A percentile compares a stretch with the other conserved stretches of the same genome.
These are phyloP conservation scores for Scalopus aquaticus DNA, from an alignment of 2,113 vertebrate genomes.

Conservation along the genomic window DNA sequence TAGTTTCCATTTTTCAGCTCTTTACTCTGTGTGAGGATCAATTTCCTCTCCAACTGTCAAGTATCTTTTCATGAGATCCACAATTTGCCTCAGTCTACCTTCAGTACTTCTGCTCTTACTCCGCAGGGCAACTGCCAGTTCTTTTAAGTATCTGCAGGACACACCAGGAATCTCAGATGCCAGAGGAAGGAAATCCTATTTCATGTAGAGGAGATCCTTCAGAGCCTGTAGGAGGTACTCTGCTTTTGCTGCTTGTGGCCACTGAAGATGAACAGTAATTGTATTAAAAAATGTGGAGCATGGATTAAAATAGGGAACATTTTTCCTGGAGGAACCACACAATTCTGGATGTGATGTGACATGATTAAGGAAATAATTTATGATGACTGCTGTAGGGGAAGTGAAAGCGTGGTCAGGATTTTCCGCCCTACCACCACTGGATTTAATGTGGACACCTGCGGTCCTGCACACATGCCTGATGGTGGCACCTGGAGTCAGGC, in stretches of 20 bases:
- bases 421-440: too few relatives aligned
- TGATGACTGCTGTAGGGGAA: too few relatives aligned
- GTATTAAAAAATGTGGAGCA: not conserved
- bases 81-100: not conserved
- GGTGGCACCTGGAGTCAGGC: too few relatives aligned
- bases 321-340: not conserved
- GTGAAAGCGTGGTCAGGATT: too few relatives aligned
- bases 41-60: not conserved
- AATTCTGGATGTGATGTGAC: too few relatives aligned
- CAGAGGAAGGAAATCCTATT: not conserved
- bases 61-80: not conserved
- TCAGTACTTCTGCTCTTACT: not conserved
- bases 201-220: not conserved
- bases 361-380: too few relatives aligned
- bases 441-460: too few relatives aligned
- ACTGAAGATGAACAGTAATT: not conserved
- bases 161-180: not conserved
- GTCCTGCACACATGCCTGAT: too few relatives aligned
- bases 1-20: not conserved
- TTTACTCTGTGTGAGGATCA: not conserved
- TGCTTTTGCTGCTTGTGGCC: not conserved
- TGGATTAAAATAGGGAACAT: not conserved
- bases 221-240: too few relatives aligned
- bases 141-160: not conserved
- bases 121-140: not conserved